A percentile compares a stretch with the other conserved stretches of the same genome.
Evolutionary conservation across 2,888 invertebrate species (phyloP).

Genomic region (Tyria jacobaeae): DNA sequence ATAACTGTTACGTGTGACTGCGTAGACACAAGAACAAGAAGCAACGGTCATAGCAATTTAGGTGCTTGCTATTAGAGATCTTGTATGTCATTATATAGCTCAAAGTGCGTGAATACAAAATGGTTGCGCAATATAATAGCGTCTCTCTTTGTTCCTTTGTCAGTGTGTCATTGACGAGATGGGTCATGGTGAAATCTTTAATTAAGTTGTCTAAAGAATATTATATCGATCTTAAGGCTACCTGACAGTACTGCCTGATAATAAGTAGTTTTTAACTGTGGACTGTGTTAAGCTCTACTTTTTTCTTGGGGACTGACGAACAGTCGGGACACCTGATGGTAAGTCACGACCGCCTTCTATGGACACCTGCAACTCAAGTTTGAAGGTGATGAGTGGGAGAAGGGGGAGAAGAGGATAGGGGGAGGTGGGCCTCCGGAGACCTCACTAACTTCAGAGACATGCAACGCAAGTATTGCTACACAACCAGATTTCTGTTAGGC

Average conservation of each 20-base stretch:
- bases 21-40: conserved; percentile 27
- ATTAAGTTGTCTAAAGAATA: conserved; percentile 44
- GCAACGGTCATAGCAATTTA: conserved; percentile 51
- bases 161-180: conserved; percentile 79
- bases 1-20: conserved; percentile 17
- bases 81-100: conserved; percentile 53
- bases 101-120: conserved; percentile 53
- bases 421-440: too few species aligned
- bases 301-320: not conserved
- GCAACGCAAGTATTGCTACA: too few species aligned
- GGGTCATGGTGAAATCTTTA: conserved; percentile 77
- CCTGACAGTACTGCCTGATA: conserved; percentile 15
- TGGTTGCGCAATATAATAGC: conserved; percentile 76
- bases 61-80: conserved; percentile 50
- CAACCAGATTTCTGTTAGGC: too few species aligned
- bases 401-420: too few species aligned
- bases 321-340: too few species aligned
- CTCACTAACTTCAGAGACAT: too few species aligned
- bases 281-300: not conserved
- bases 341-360: too few species aligned
- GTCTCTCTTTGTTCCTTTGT: conserved; percentile 77
- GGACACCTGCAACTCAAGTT: too few species aligned
- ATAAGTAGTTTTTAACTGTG: not conserved
- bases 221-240: conserved; percentile 34
- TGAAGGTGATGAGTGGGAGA: too few species aligned